Evolutionary conservation across 2,797 vertebrate species (phyloP), one percentile per base, ranked within the genome.

Genomic region (Podargus strigoides): DNA sequence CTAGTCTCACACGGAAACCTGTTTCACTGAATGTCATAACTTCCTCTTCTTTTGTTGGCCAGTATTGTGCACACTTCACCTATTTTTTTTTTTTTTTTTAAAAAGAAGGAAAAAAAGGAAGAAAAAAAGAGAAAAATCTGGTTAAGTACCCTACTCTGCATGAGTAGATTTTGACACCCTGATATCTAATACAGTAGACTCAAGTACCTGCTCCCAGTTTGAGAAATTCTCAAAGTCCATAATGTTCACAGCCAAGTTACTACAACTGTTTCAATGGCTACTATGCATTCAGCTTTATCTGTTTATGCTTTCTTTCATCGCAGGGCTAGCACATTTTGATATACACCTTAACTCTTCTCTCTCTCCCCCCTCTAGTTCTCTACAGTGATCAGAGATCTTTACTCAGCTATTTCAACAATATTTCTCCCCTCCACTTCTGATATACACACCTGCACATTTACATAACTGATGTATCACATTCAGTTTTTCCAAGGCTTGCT

Each of bases 1-100:
- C 95, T 58, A 99, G 98, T 93, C 97, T 98, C 97, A 99, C 98
- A 95, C 98, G 97, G 96, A 99, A 99, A 69, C 98, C 99, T 4
- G 99, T 99, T 97, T 99, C 99, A 94, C 97, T 98, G 97, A 99
- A 99, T 55, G 98, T 98, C 98, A 99, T 98, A 87, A 98, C 98
- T 64, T 93, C 97, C 23, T 99, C 98, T 78, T 99, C 98, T 76
- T 97, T 96, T 59, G 98, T 98, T 70, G 99, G 99, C 99, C 99
- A 99, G 97, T 99, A 99, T 56, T 99, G 99, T 24, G 99, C 99
- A 98, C 99, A 99, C 93, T 99, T 99, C 96, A 99, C 99, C 99
- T 99, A 97, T 93, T 78, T 87, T 37, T 34, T 85, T 87, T 37
- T 34, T 85, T 91, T 37, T 26, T 67, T 87, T 52, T 5, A 34